Base-by-base conservation (phyloP, 2,888 invertebrate genomes). In the Eupithecia subfuscata region DNA sequence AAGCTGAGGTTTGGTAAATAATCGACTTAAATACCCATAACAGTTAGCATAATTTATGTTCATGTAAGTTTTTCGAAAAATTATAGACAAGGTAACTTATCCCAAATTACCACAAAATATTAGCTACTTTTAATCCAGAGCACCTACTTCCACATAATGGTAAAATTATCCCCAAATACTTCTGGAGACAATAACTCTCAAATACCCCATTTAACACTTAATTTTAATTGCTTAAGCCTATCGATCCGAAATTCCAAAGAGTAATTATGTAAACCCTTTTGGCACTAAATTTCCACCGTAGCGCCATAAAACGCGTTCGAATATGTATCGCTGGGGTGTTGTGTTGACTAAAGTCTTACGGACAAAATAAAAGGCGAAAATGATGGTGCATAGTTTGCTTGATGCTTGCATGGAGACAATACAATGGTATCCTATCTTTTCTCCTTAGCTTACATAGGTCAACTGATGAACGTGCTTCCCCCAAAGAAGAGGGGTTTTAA, bases 221-320 rank as follows among this genome's bases (percentile, higher is more conserved):
- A 88, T 87, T 85, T 82, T 76, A 80, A 80, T 80, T 81, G 78
- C 86, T 85, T 83, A 83, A 84, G 82, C 84, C 85, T 85, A 88
- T 89, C 87, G 85, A 83, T 78, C 83, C 84, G 81, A 83, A 87
- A 89, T 89, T 85, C 88, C 87, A 84, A 82, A 83, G 85, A 85
- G 89, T 88, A 89, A 89, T 89, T 89, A 89, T 87, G 84, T 85
- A 85, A 85, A 87, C 87, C 88, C 87, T 87, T 87, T 85, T 82
- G 83, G 86, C 84, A 88, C 88, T 88, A 88, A 88, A 88, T 88
- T 88, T 81, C 80, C 79, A 82, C 84, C 87, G 86, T 88, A 81
- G 84, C 87, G 88, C 86, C 87, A 86, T 89, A 88, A 87, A 86
- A 81, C 79, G 78, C 83, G 82, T 86, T 86, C 83, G 86, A 84